Percentiles rank a stretch among this genome's conserved stretches.
Evolutionary conservation across 2,113 vertebrate species (phyloP).

Genomic region (Paramisgurnus dabryanus): DNA sequence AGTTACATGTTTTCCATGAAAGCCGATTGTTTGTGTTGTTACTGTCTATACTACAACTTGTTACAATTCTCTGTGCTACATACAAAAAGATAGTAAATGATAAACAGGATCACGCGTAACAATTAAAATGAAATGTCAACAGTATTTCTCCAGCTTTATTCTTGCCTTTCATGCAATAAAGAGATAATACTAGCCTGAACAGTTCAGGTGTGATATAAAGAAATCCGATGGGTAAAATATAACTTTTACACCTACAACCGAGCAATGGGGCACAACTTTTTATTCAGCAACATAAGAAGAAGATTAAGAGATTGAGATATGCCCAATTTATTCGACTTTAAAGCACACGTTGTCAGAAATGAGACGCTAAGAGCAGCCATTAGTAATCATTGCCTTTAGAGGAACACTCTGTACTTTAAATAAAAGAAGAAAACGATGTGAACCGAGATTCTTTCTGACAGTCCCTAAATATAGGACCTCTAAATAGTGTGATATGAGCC

Average conservation of each 20-base stretch:
- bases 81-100: neutral
- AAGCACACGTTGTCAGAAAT: constrained; percentile 13
- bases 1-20: too few relatives aligned
- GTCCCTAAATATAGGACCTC: neutral
- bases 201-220: neutral
- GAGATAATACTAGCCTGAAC: constrained; percentile 5
- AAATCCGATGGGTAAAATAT: constrained; percentile 13
- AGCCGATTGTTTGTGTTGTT: neutral
- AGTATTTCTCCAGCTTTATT: constrained; percentile 6
- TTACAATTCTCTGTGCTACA: neutral
- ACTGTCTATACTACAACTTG: too few relatives aligned
- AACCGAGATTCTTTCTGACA: constrained; percentile 17
- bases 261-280: neutral
- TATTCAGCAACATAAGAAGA: neutral
- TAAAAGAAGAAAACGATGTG: neutral
- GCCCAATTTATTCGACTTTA: constrained; percentile 15
- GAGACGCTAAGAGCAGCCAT: neutral
- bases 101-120: neutral
- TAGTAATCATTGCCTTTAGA: constrained; percentile 26
- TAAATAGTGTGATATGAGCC: neutral
- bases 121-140: constrained; percentile 18
- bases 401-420: constrained; percentile 13
- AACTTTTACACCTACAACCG: constrained; percentile 3
- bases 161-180: neutral
- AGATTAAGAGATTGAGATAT: constrained; percentile 8